Base-by-base conservation (phyloP, 2,797 vertebrate genomes). In the Sciaenops ocellatus region DNA sequence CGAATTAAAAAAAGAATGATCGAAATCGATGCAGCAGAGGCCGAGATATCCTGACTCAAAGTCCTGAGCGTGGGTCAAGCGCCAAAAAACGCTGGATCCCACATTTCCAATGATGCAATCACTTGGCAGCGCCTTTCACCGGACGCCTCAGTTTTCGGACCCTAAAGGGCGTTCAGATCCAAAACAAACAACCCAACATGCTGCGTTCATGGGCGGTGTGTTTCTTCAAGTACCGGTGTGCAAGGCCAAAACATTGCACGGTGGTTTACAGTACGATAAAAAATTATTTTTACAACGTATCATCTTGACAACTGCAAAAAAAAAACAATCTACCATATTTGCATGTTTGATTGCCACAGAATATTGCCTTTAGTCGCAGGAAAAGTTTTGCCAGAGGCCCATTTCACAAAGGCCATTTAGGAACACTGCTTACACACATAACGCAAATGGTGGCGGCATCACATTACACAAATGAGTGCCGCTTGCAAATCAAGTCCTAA, bases 41-140 rank as follows among this genome's bases (percentile, higher is more conserved):
- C 81, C 50, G 17, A 75, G 68, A 73, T 34, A 55, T 67, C 76
- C 46, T 0, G 18, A 61, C 63, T 9, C 22, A 2, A 67, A 46
- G 83, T 63, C 26, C 5, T 7, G 0, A 4, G 22, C 15, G 2
- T 20, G 42, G 68, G 59, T 64, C 69, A 42, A 16, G 41, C n/a
- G 34, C 41, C 48, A 46, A 50, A 26, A 24, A 62, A 48, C 1
- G 1, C 64, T 38, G 7, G 16, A n/a, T 63, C 44, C 38, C 28
- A 67, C 57, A 54, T 47, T 78, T 84, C 72, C 74, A 68, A 82
- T 57, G 47, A 77, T 82, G 76, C 73, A 62, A 7, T 38, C 8
- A 63, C 67, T 42, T 18, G 15, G 73, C 16, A 26, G 62, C 60
- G 3, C 38, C 50, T 55, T 73, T 62, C 46, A 26, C 46, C 38